Base-by-base conservation (phyloP, 2,797 vertebrate genomes). In the Scolopax bukidnonensis region DNA sequence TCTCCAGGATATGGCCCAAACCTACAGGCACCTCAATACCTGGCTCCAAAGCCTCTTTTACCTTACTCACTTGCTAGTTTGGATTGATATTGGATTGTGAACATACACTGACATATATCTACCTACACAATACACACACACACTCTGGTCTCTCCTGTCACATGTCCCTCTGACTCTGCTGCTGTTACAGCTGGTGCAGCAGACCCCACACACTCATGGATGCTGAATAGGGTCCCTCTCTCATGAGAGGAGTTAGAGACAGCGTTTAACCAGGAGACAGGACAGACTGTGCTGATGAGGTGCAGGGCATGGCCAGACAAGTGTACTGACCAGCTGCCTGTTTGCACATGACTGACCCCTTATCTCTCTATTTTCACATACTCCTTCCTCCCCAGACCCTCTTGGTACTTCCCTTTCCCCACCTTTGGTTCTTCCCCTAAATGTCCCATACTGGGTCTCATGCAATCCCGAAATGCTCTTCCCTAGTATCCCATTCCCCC, bases 1-100 rank as follows among this genome's bases (percentile, higher is more conserved):
- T 45, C 59, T 60, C 20, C 61, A 61, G 67, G 8, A 51, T n/a
- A 28, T 45, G 32, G 6, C 11, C 12, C 65, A 74, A 60, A 54
- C 45, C 45, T n/a, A 51, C 18, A 73, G 28, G 8, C 12, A 53
- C n/a, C 48, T 60, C 47, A 61, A 27, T 45, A 80, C 30, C 5
- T 36, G 45, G 3, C 32, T 82, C 15, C 41, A 45, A 64, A 85
- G 15, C 25, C 47, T 65, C 41, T 61, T 38, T 61, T 38, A 82
- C 5, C 30, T 30, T 50, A 23, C 19, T 75, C 1, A 0, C 13
- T 45, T 41, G 18, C 18, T 40, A 36, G 21, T 36, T 38, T 2
- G 5, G 28, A 9, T 87, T 54, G 32, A 25, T 45, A 67, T 59
- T 73, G 25, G 12, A 15, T 24, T 21, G 27, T 54, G 50, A 74